Percentiles rank a stretch among this genome's conserved stretches.
Conservation (phyloP, 2,888 invertebrate genomes). For the Pecten maximus region DNA sequence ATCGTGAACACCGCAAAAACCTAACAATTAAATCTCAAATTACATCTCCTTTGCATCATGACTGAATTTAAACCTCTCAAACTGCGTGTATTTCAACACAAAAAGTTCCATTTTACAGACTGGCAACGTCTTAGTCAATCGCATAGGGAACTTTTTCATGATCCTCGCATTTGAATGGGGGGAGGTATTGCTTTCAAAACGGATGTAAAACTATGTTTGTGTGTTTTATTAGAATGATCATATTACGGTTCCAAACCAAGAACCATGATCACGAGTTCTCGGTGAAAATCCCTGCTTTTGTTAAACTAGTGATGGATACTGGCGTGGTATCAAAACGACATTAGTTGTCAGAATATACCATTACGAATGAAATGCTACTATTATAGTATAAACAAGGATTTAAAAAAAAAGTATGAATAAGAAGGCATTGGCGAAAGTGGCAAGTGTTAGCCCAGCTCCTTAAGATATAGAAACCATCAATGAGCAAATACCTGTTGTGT, state of each 20-base stretch:
- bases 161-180: background rate
- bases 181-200: background rate
- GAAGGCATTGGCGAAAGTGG: no score
- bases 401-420: no score
- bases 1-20: background rate
- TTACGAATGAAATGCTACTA: no score
- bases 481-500: no score
- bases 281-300: background rate
- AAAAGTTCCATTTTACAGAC: background rate
- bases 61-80: background rate
- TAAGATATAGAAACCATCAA: no score
- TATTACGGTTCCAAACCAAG: background rate
- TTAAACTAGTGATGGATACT: no score
- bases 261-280: background rate
- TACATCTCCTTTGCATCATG: background rate
- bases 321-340: no score
- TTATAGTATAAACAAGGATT: no score
- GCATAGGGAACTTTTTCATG: background rate
- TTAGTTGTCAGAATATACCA: no score
- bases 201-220: background rate
- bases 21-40: slow-evolving; percentile 26
- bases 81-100: background rate
- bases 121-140: background rate
- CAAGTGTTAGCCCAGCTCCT: no score
- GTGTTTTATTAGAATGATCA: background rate